Conservation (phyloP, 30 jellyfish, hydroid and myxozoan species). For the Turritopsis dohrnii region DNA sequence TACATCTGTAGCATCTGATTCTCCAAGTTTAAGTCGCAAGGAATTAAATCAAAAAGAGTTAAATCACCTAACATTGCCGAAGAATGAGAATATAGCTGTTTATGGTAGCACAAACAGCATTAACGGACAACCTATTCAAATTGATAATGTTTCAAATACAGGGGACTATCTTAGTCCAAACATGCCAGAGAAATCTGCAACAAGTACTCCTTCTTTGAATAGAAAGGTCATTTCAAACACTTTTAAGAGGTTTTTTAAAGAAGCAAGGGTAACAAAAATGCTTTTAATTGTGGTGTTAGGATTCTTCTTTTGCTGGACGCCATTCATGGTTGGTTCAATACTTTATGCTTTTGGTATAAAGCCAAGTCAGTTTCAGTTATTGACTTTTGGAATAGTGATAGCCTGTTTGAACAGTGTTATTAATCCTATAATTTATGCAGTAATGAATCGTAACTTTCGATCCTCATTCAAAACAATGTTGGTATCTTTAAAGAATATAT, state of each 20-base stretch:
- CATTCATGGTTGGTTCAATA: conserved; percentile 63
- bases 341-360: conserved; percentile 60
- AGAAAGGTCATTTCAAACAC: conserved; percentile 18
- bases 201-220: neutral
- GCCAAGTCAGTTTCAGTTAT: conserved; percentile 44
- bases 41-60: neutral
- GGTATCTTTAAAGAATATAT: neutral
- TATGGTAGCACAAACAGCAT: neutral
- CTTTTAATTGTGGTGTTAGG: conserved; percentile 67
- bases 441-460: conserved; percentile 69
- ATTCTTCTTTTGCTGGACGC: conserved; percentile 95
- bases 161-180: neutral
- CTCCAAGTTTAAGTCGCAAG: neutral
- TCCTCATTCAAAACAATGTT: conserved; percentile 40
- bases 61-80: neutral
- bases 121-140: neutral
- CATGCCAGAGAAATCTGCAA: neutral
- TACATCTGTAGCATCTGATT: neutral
- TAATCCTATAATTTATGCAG: conserved; percentile 92
- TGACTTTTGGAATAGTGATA: conserved; percentile 61
- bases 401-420: conserved; percentile 81
- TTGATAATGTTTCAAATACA: neutral
- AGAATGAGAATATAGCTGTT: neutral
- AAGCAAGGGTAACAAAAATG: conserved; percentile 84
- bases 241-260: conserved; percentile 25